Base-by-base conservation (phyloP, 2,797 vertebrate species). In the Sebastes vulpes region DNA sequence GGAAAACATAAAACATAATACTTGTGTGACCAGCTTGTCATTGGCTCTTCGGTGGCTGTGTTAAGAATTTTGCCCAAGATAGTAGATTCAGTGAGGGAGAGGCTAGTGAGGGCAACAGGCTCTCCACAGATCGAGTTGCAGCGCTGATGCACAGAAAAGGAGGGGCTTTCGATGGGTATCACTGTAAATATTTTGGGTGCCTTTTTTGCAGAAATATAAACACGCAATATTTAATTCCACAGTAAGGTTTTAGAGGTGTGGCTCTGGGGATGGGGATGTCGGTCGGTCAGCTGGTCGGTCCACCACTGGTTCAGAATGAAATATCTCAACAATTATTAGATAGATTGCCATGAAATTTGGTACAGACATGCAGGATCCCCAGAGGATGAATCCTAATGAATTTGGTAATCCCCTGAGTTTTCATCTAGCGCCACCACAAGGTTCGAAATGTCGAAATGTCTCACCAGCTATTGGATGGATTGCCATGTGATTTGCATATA, bases 1-100 rank as follows among this genome's bases (percentile, higher is more conserved):
- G 96, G 96, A 97, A 95, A 97, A 98, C 96, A 97, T 97, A 97
- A 98, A 98, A 98, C 97, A 97, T 98, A 98, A 98, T 98, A 98
- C 97, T 98, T 98, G 97, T 98, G 97, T 97, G 97, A 98, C 97
- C 97, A 90, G 96, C 91, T 96, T 96, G 96, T 97, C 96, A 96
- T 95, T 97, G 97, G 96, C 95, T 95, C 64, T 89, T 85, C 66
- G 6, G 77, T 91, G 92, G 94, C 86, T 93, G 95, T 94, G 96
- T 93, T 96, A 94, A 95, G 96, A 96, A 94, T 94, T 96, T 96
- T 89, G 94, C 93, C 94, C 90, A 18, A 94, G 96, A 97, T 97
- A 95, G 95, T 93, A 95, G 96, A 96, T 95, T 95, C 46, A 50
- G 94, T 86, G 90, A 93, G 84, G 82, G 83, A 92, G 89, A 92